Evolutionary conservation across 2,888 invertebrate genomes (phyloP).

Genomic region (Peribatodes rhomboidaria): DNA sequence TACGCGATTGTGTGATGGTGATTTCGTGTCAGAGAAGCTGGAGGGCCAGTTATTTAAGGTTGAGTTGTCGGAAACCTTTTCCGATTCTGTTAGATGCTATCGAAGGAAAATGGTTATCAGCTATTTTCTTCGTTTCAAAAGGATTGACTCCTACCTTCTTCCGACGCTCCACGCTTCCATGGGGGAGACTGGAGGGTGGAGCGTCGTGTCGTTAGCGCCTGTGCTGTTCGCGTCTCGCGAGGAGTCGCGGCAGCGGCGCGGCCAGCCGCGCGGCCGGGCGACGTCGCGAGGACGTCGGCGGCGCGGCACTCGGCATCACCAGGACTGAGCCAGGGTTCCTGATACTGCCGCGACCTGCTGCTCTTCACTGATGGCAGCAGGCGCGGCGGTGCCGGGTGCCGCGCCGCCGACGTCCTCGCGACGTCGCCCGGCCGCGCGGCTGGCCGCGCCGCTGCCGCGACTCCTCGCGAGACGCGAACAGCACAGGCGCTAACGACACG

Average conservation of each 20-base stretch:
- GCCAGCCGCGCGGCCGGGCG: conserved; percentile 59
- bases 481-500: conserved; percentile 20
- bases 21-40: no score
- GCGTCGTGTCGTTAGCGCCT: conserved; percentile 12
- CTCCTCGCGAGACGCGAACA: conserved; percentile 43
- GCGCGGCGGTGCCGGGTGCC: conserved; percentile 62
- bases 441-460: conserved; percentile 50
- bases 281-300: conserved; percentile 43
- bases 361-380: conserved; percentile 57
- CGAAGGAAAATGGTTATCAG: no score
- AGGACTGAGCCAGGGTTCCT: conserved; percentile 76
- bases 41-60: no score
- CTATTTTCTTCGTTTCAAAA: no score
- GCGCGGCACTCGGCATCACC: conserved; percentile 63
- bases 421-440: conserved; percentile 63
- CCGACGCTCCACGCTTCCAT: background rate
- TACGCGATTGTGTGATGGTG: no score
- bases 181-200: background rate
- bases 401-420: conserved; percentile 41
- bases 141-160: no score
- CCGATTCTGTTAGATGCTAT: no score
- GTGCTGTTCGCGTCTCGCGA: conserved; percentile 39
- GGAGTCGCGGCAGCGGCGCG: conserved; percentile 52
- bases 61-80: no score
- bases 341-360: conserved; percentile 60